Evolutionary conservation across 1,140 invertebrate species (phyloP).

Genomic region (Pseudoatta argentina): DNA sequence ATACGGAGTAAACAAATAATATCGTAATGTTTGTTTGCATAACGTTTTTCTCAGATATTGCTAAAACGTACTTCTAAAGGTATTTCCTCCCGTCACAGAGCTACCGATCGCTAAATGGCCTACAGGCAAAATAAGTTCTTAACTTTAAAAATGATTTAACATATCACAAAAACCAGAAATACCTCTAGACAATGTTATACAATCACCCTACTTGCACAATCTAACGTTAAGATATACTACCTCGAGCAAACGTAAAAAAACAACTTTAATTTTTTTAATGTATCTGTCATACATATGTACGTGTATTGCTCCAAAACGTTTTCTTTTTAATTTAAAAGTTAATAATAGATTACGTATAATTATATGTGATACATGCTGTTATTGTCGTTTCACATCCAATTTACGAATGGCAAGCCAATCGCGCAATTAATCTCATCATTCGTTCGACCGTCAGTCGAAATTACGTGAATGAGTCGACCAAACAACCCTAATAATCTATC

Average conservation of each 20-base stretch:
- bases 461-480: not conserved
- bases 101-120: not conserved
- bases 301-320: not conserved
- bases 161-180: not conserved
- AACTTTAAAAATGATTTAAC: not conserved
- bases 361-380: not conserved
- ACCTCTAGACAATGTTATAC: not conserved
- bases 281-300: not conserved
- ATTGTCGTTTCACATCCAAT: not conserved
- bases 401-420: not conserved
- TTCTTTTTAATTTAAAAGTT: not conserved
- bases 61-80: not conserved
- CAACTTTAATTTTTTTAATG: not conserved
- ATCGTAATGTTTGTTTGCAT: not conserved
- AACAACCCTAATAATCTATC: slow-evolving; percentile 31
- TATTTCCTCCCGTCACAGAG: not conserved
- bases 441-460: not conserved
- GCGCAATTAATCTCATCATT: slow-evolving; percentile 13
- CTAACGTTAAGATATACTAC: not conserved
- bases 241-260: not conserved
- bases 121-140: not conserved
- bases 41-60: not conserved
- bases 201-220: too few species aligned
- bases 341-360: not conserved
- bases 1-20: not conserved